Evolutionary conservation across 2,797 vertebrate species (phyloP).

Genomic region (Liparis tanakae): DNA sequence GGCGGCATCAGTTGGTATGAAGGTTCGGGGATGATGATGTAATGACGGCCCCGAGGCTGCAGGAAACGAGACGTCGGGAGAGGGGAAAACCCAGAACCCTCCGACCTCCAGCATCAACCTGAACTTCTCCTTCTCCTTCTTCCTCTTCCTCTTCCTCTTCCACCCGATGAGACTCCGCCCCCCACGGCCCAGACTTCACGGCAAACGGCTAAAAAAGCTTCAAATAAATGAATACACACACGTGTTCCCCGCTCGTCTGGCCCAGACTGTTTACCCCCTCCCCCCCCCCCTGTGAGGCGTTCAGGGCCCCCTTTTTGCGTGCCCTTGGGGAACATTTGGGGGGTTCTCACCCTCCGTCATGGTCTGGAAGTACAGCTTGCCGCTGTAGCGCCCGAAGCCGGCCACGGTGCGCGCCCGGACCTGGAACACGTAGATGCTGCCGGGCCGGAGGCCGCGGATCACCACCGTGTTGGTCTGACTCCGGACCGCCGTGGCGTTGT

Average conservation of each 20-base stretch:
- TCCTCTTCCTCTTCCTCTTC: slow-evolving; percentile 15
- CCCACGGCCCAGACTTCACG: slow-evolving; percentile 31
- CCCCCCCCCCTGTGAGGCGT: slow-evolving; percentile 39
- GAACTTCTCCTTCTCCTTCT: too few species aligned
- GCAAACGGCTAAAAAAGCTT: slow-evolving; percentile 13
- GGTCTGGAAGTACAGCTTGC: slow-evolving; percentile 99
- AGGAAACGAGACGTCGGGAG: slow-evolving; percentile 76
- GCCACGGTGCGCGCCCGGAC: slow-evolving; percentile 97
- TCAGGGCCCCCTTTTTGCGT: slow-evolving; percentile 58
- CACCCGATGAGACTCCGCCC: slow-evolving; percentile 42
- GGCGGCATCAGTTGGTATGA: slow-evolving; percentile 56
- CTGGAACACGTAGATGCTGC: slow-evolving; percentile 99
- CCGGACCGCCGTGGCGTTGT: slow-evolving; percentile 91
- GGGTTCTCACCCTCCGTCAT: slow-evolving; percentile 96
- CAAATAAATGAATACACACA: too few species aligned
- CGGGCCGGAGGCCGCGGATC: slow-evolving; percentile 93
- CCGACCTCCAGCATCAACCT: too few species aligned
- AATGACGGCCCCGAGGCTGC: slow-evolving; percentile 68
- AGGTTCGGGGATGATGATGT: slow-evolving; percentile 47
- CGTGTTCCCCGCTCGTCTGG: slow-evolving; percentile 14
- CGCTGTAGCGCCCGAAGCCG: slow-evolving; percentile 96
- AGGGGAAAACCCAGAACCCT: slow-evolving; percentile 43
- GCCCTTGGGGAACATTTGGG: slow-evolving; percentile 49
- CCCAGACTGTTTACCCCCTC: slow-evolving; percentile 25
- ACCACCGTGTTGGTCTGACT: slow-evolving; percentile 96